phyloP scores from a whole-genome alignment of 1,140 invertebrate genomes.

The Chelonus insularis region DNA sequence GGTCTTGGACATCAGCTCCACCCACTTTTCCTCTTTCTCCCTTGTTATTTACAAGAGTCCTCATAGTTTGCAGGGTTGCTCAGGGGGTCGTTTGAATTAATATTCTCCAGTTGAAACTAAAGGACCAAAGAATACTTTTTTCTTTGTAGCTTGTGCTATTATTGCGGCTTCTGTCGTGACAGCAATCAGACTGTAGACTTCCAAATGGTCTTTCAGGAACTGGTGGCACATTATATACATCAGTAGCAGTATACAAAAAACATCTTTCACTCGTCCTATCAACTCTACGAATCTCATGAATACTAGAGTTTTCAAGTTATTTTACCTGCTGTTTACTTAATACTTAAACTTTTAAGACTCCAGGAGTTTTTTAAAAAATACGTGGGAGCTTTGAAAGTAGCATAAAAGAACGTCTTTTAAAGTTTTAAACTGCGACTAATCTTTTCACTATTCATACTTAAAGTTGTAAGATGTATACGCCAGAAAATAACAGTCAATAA shows the following conservation, averaged over 20 bases:
- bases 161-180: background rate
- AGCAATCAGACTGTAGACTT: background rate
- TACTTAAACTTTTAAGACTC: background rate
- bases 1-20: constrained; percentile 20
- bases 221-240: background rate
- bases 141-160: constrained; percentile 1
- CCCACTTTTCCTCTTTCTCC: constrained; percentile 25
- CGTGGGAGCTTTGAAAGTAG: too few relatives aligned
- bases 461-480: too few relatives aligned
- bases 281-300: background rate
- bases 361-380: background rate
- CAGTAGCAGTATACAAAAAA: background rate
- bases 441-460: too few relatives aligned
- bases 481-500: too few relatives aligned
- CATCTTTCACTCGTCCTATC: too few relatives aligned
- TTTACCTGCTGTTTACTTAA: background rate
- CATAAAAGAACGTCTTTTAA: too few relatives aligned
- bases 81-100: constrained; percentile 28
- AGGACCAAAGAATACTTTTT: constrained; percentile 16
- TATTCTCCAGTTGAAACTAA: constrained; percentile 23
- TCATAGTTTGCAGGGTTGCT: constrained; percentile 20
- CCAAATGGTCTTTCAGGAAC: constrained; percentile 15
- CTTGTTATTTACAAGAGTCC: constrained; percentile 39
- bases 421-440: too few relatives aligned
- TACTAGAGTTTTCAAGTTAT: constrained; percentile 5